Base-by-base conservation (phyloP, 2,113 vertebrate species). In the Noturus placidus region DNA sequence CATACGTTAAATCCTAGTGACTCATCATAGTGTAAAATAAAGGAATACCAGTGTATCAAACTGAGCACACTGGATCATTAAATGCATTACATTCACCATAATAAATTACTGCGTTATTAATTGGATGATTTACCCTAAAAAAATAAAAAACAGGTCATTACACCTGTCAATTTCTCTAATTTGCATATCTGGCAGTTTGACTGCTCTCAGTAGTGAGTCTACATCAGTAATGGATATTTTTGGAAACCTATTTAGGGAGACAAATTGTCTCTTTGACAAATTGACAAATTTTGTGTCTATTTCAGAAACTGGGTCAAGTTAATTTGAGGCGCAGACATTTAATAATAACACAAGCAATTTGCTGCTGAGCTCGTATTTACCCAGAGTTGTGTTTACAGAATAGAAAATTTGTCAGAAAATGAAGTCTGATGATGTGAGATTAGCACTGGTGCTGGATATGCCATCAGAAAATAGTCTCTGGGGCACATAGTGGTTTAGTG, bases 221-320 rank as follows among this genome's bases (percentile, higher is more conserved):
- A 54, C 76, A 69, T 79, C 59, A 77, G 5, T 30, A 80, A 65
- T 52, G 54, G 85, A 59, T 86, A 52, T 86, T 86, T 80, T n/a
- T 56, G 46, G 63, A 65, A 86, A 54, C 22, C 46, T 80, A 69
- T 56, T 69, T 69, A 65, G 15, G 11, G 35, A 80, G 76, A 86
- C 59, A 80, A 69, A 69, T 52, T 33, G n/a, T n/a, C n/a, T n/a
- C n/a, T n/a, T n/a, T n/a, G n/a, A n/a, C n/a, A n/a, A n/a, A n/a
- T n/a, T 27, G 38, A 1, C 5, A n/a, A 78, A 80, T 80, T 78
- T 33, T 17, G 38, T 27, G 22, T 69, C 74, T 50, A 61, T 67
- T 78, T 33, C 59, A 54, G 76, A 65, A 25, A 79, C 57, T 4
- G 19, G 27, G 65, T 7, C 30, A 80, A 67, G 76, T 67, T 80